A percentile compares a stretch with the other conserved stretches of the same genome.
phyloP scores from a whole-genome alignment of 2,888 invertebrate species.

The Euzophera pinguis region DNA sequence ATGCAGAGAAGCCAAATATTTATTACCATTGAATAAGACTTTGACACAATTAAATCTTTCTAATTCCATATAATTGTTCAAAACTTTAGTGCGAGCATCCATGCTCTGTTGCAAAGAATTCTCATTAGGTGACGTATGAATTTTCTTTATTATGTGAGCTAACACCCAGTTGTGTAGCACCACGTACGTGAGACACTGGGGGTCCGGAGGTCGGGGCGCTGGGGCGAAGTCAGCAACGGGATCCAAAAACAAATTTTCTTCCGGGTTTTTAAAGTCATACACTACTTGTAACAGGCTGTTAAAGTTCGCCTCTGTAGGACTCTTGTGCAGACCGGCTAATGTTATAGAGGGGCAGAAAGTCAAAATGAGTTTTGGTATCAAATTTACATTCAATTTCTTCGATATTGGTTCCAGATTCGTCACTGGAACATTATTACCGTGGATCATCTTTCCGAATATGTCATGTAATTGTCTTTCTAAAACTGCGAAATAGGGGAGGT shows the following conservation, averaged over 20 bases:
- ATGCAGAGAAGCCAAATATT: conserved; percentile 80
- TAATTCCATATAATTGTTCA: conserved; percentile 81
- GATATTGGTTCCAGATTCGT: conserved; percentile 84
- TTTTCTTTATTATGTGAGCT: conserved; percentile 83
- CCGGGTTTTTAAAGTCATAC: conserved; percentile 64
- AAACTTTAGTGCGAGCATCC: conserved; percentile 78
- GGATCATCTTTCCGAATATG: conserved; percentile 84
- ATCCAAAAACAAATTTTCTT: conserved; percentile 72
- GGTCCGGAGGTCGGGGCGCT: conserved; percentile 64
- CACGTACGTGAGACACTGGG: conserved; percentile 81
- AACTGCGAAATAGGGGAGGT: conserved; percentile 71
- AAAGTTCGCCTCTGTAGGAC: conserved; percentile 58
- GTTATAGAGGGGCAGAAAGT: conserved; percentile 85
- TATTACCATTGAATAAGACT: conserved; percentile 76
- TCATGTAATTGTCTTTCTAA: conserved; percentile 77
- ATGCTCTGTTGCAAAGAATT: conserved; percentile 69
- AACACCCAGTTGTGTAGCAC: conserved; percentile 84
- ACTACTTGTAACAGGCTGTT: conserved; percentile 62
- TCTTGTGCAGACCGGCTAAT: conserved; percentile 56
- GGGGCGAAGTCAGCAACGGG: conserved; percentile 65
- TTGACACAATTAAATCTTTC: conserved; percentile 76
- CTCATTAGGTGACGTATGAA: conserved; percentile 77
- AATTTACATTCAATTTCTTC: conserved; percentile 84
- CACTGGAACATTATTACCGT: conserved; percentile 83
- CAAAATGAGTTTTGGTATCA: conserved; percentile 85